Base-by-base conservation (phyloP, 2,113 vertebrate species). In the Melospiza georgiana region DNA sequence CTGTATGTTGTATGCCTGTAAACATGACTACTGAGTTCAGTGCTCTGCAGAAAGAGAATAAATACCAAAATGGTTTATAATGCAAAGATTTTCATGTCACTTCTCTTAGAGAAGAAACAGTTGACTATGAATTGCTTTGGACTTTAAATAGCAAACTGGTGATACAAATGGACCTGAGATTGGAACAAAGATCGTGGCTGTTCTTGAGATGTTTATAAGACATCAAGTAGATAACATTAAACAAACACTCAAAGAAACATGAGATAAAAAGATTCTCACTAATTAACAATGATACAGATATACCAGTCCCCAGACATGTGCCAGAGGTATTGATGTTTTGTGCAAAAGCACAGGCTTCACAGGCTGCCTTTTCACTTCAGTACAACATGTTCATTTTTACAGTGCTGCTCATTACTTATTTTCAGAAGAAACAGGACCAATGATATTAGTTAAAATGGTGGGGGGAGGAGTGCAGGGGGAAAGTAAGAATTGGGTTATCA, bases 401-500 rank as follows among this genome's bases (percentile, higher is more conserved):
- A 59, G 14, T 19, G 21, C 13, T 84, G 12, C 1, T 0, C 57
- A 35, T 62, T 51, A 54, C 23, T 77, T 84, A 25, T 75, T 87
- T 75, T 44, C 54, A 79, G 31, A 91, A 87, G 39, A 87, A 91
- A 87, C 1, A 46, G 9, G 11, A 62, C 10, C 5, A 63, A 65
- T 33, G 59, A 24, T 11, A 80, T 5, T 37, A 41, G 10, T n/a
- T 51, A 66, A 88, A 61, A 48, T 3, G 20, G 4, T 22, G 7
- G 6, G 13, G 12, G 15, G 2, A 15, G 20, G 6, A 27, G 10
- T 3, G 5, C 14, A 37, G 25, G 5, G 5, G 2, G 0, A 0
- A 49, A 27, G 7, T 37, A 46, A 72, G 69, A 89, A 58, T 43
- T 41, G 25, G 17, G 12, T 10, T 28, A 30, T 31, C 15, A 28